Evolutionary conservation across 2,113 vertebrate species (phyloP).

Genomic region (Sebastes schlegelii): DNA sequence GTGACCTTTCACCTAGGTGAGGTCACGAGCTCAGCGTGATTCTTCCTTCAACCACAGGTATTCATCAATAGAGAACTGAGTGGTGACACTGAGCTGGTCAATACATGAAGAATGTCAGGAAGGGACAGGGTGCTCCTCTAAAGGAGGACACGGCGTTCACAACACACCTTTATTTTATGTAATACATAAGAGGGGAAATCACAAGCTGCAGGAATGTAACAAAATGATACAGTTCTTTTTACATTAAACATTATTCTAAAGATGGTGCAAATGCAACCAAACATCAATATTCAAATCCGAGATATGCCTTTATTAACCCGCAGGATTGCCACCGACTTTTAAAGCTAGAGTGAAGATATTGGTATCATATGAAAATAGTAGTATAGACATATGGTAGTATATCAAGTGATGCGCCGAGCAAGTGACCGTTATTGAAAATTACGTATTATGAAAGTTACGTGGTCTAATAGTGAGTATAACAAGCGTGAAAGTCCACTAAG

Average conservation of each 20-base stretch:
- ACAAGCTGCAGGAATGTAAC: background rate
- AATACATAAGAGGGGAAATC: background rate
- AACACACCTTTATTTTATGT: background rate
- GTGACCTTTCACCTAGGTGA: conserved; percentile 32
- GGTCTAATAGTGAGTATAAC: background rate
- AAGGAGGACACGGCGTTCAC: conserved; percentile 5
- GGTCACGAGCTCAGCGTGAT: conserved; percentile 4
- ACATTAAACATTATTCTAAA: background rate
- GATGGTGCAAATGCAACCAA: background rate
- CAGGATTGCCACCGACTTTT: no score
- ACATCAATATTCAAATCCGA: background rate
- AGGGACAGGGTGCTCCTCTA: conserved; percentile 11
- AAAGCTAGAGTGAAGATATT: no score
- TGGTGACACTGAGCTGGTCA: conserved; percentile 8
- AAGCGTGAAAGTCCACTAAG: background rate
- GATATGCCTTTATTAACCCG: no score
- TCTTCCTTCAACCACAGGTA: background rate
- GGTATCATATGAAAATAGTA: no score
- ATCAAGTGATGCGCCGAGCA: no score
- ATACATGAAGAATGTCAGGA: conserved; percentile 49
- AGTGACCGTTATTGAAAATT: background rate
- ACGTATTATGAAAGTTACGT: no score
- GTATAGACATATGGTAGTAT: no score
- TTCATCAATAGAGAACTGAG: conserved; percentile 25
- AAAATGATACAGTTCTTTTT: background rate